Percentiles rank a stretch among this genome's conserved stretches.
Conservation (phyloP, 2,888 invertebrate species). For the Orthonevra nobilis region DNA sequence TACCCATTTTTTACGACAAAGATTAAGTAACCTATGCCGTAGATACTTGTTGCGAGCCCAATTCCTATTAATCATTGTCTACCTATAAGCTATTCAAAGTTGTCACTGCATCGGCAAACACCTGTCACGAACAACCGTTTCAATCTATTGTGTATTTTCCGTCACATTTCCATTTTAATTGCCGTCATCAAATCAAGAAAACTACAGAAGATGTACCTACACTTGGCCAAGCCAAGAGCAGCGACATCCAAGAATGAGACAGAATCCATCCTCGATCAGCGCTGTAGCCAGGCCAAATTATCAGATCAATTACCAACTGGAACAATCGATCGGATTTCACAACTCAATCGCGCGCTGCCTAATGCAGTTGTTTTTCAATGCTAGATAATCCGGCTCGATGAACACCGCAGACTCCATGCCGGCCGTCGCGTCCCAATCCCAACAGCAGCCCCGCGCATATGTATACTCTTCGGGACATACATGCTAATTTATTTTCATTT, state of each 20-base stretch:
- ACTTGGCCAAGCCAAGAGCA: no score
- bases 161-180: conserved; percentile 70
- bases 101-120: conserved; percentile 57
- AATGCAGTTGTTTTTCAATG: conserved; percentile 56
- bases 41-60: no score
- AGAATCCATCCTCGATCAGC: conserved; percentile 45
- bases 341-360: conserved; percentile 59
- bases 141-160: conserved; percentile 50
- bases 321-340: conserved; percentile 70
- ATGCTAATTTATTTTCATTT: conserved; percentile 70
- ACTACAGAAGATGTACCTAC: conserved; percentile 16
- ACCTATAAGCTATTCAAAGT: background rate
- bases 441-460: conserved; percentile 7
- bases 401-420: conserved; percentile 21
- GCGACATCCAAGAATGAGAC: background rate
- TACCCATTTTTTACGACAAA: no score
- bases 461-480: conserved; percentile 65
- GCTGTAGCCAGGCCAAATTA: conserved; percentile 52
- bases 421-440: background rate
- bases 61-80: no score
- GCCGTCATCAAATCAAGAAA: conserved; percentile 62
- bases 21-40: no score
- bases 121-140: conserved; percentile 55
- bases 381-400: conserved; percentile 52
- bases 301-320: conserved; percentile 69